Base-by-base conservation (phyloP, 2,888 invertebrate genomes). In the Temnothorax rugatulus region DNA sequence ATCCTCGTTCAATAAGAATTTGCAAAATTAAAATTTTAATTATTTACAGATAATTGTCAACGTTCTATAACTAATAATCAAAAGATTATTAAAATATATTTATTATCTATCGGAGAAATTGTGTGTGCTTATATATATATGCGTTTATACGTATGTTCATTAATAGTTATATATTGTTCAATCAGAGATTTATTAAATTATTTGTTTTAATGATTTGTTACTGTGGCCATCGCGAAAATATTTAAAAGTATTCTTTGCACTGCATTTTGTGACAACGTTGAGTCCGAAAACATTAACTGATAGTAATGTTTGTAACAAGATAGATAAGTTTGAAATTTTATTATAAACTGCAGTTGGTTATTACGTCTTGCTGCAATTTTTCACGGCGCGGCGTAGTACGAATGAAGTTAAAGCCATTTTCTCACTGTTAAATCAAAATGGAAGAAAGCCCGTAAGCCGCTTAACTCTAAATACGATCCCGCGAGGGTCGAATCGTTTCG, bases 401-500 rank as follows among this genome's bases (percentile, higher is more conserved):
- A 50, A 50, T 50, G 25, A 29, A 44, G 68, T 50, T 81, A 59
- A 59, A 81, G 47, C 71, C 47, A 71, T 81, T 81, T 71, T 59
- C 69, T 59, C 59, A 50, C 38, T 59, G 79, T 81, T 79, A 71
- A 69, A 79, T 79, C 59, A 79, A 81, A 71, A 81, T n/a, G 69
- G 13, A 81, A 81, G 79, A 61, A 81, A 81, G 79, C 38, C 47
- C 21, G 38, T 81, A 81, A 81, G 69, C 71, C 79, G 69, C 71
- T 81, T 71, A 81, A 47, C 71, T 71, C 71, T 81, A 81, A 81
- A 81, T 77, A 68, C 44, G 57, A 77, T 81, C 59, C 25, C 47
- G 59, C 59, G 71, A 71, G 79, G 50, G 71, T 61, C 69, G 47
- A 29, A 29, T 38, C 59, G 71, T 71, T 81, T 61, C 47, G 38